Evolutionary conservation across 2,888 invertebrate genomes (phyloP).

Genomic region (Epinotia demarniana): DNA sequence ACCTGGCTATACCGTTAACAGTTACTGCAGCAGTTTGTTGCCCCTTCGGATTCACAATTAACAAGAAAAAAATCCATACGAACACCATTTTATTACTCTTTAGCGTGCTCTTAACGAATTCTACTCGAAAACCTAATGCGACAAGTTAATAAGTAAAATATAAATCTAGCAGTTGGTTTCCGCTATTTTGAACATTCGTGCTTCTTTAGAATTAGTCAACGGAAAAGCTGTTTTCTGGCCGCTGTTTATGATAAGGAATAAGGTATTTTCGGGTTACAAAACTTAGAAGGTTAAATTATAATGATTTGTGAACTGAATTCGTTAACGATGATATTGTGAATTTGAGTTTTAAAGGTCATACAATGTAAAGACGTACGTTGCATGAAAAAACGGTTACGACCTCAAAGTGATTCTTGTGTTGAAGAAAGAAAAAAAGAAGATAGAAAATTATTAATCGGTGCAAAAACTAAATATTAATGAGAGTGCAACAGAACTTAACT

Average conservation of each 20-base stretch:
- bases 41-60: constrained; percentile 62
- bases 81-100: constrained; percentile 46
- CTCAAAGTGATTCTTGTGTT: no score
- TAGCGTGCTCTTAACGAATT: constrained; percentile 35
- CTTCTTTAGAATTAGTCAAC: constrained; percentile 19
- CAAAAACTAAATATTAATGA: no score
- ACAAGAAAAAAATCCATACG: constrained; percentile 53
- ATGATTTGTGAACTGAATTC: not conserved
- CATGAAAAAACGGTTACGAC: no score
- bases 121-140: constrained; percentile 6
- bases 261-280: not conserved
- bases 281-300: not conserved
- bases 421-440: no score
- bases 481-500: no score
- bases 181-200: constrained; percentile 33
- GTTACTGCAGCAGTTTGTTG: constrained; percentile 56
- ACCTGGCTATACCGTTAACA: constrained; percentile 65
- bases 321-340: not conserved
- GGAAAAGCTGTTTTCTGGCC: constrained; percentile 10
- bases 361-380: no score
- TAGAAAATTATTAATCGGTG: no score
- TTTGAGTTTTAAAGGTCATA: no score
- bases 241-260: constrained; percentile 6
- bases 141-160: constrained; percentile 41
- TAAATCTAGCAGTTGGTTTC: constrained; percentile 8